Conservation (phyloP, 2,113 vertebrate genomes). For the Sigmodon hispidus region DNA sequence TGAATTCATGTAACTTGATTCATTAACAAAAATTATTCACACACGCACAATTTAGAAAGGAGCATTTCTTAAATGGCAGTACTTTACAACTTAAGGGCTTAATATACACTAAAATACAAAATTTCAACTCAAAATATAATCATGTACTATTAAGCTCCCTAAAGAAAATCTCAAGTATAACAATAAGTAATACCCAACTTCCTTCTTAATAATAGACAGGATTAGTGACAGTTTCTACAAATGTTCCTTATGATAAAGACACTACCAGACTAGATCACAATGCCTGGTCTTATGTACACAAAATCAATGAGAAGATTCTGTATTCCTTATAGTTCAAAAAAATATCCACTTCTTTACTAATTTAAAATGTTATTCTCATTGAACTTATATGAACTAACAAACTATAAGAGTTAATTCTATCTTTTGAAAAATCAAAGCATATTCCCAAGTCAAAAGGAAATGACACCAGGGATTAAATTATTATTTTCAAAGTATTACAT, state of each 20-base stretch:
- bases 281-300: conserved; percentile 30
- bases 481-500: conserved; percentile 3
- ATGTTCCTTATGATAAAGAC: conserved; percentile 35
- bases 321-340: conserved; percentile 37
- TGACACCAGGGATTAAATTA: conserved; percentile 32
- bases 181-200: conserved; percentile 44
- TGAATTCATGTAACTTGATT: conserved; percentile 12
- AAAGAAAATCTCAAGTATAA: conserved; percentile 57
- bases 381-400: conserved; percentile 41
- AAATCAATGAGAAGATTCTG: conserved; percentile 4
- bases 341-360: conserved; percentile 32
- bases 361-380: conserved; percentile 48
- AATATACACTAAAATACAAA: conserved; percentile 39
- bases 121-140: conserved; percentile 35
- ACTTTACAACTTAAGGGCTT: conserved; percentile 50
- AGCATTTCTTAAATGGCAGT: conserved; percentile 53
- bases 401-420: conserved; percentile 4
- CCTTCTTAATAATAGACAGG: conserved; percentile 52
- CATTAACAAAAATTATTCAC: conserved; percentile 41
- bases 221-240: conserved; percentile 42
- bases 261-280: conserved; percentile 3
- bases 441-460: neutral
- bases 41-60: conserved; percentile 57
- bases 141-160: conserved; percentile 25
- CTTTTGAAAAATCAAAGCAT: conserved; percentile 18